Evolutionary conservation across 2,797 vertebrate species (phyloP).

Genomic region (Paguma larvata): DNA sequence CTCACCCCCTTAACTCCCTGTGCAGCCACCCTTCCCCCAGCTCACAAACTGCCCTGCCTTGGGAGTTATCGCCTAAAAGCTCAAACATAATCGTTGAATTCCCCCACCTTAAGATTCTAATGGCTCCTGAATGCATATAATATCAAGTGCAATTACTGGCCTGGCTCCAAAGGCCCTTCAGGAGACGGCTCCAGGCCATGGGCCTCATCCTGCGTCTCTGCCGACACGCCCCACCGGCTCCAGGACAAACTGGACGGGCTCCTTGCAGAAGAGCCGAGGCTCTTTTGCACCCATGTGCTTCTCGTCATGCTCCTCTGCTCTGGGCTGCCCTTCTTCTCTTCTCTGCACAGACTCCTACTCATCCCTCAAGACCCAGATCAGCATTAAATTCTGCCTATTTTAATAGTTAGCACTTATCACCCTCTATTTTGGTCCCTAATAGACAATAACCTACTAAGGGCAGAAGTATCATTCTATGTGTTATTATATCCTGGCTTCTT

Average conservation of each 20-base stretch:
- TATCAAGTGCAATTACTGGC: not conserved
- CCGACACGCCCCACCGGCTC: not conserved
- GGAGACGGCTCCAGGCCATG: not conserved
- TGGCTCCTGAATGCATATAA: not conserved
- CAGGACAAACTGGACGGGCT: not conserved
- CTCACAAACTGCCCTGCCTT: not conserved
- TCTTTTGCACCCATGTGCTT: not conserved
- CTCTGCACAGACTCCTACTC: not conserved
- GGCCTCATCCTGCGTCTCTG: not conserved
- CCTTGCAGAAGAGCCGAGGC: not conserved
- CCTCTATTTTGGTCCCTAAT: not conserved
- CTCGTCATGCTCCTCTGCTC: not conserved
- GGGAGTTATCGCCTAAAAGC: not conserved
- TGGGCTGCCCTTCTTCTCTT: not conserved
- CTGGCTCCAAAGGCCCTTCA: not conserved
- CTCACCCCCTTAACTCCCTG: not conserved
- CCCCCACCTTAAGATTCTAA: not conserved
- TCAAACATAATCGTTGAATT: not conserved
- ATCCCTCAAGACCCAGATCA: not conserved
- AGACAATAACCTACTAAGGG: not conserved
- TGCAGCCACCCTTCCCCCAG: not conserved
- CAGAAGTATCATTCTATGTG: not conserved
- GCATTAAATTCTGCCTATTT: not conserved
- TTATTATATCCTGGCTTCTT: not conserved
- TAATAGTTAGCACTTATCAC: not conserved